These are phyloP conservation scores for Scleropages formosus DNA, from an alignment of 2,797 vertebrate genomes.

Conservation along the genomic window DNA sequence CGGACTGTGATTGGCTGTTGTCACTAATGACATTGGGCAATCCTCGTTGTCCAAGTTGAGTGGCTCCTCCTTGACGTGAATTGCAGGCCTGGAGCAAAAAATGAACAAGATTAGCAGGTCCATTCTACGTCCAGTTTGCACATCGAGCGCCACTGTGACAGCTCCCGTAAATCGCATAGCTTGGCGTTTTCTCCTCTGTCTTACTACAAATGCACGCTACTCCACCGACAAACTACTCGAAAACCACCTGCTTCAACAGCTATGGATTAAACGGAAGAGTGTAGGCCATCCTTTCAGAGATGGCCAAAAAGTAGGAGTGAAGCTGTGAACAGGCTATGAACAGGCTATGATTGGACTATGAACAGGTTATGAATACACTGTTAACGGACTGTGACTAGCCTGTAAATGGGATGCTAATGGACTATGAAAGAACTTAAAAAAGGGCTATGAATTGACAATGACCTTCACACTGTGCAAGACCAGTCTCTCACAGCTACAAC, in stretches of 20 bases:
- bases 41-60: slow-evolving; percentile 76
- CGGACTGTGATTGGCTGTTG: slow-evolving; percentile 75
- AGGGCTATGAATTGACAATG: too few species aligned
- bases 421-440: too few species aligned
- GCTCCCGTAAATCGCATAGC: too few species aligned
- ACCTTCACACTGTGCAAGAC: too few species aligned
- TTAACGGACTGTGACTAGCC: too few species aligned
- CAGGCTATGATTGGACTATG: too few species aligned
- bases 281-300: neutral
- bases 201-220: neutral
- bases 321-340: too few species aligned
- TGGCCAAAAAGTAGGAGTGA: neutral
- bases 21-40: slow-evolving; percentile 72
- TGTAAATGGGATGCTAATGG: too few species aligned
- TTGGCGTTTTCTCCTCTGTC: neutral
- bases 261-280: neutral
- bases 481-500: too few species aligned
- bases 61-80: slow-evolving; percentile 75
- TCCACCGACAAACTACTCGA: neutral
- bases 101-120: neutral
- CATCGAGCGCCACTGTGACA: too few species aligned
- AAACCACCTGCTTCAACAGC: neutral
- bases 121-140: neutral
- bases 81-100: slow-evolving; percentile 66
- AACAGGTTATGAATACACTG: too few species aligned